Evolutionary conservation across 2,797 vertebrate genomes (phyloP), one percentile per base, ranked within the genome.

Genomic region (Epinephelus coioides): DNA sequence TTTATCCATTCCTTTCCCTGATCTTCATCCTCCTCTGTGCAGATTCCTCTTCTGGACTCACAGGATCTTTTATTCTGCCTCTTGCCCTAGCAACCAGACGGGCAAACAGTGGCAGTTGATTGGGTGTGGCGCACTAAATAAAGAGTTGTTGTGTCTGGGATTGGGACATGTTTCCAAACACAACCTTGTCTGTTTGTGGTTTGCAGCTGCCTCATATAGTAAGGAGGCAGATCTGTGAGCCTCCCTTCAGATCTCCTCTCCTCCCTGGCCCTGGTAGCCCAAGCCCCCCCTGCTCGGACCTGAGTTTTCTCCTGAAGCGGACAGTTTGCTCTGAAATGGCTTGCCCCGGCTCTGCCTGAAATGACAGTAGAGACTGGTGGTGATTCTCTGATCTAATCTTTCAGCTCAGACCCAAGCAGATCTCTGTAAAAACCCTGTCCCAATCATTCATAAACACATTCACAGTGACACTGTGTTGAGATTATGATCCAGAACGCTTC

Each of bases 111-210:
- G 82, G 83, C 86, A 87, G 86, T 93, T 91, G 88, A 87, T 84
- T 83, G 92, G 92, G 93, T 87, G 94, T 90, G 91, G 85, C 78
- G 78, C 79, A 62, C 89, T 91, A 88, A 92, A 88, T 93, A 92
- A 90, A 92, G 88, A 85, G 72, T 90, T 91, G 92, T 93, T 94
- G 91, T 94, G 92, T 93, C 92, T 93, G 88, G 87, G 84, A 86
- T 89, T 70, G 71, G 78, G 83, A 75, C 85, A 74, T 89, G 75
- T 90, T 91, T 87, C 91, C 86, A 86, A 93, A 93, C 88, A 90
- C 87, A 91, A 88, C 84, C 88, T 88, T 85, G 90, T 90, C 89
- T 92, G 91, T 90, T 84, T 92, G 89, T 69, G 88, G 76, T 86
- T 50, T 67, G 79, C 88, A 88, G 89, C 87, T 87, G 91, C 88